phyloP scores from a whole-genome alignment of 1,140 invertebrate genomes.

The Lasaia peninsularis region DNA sequence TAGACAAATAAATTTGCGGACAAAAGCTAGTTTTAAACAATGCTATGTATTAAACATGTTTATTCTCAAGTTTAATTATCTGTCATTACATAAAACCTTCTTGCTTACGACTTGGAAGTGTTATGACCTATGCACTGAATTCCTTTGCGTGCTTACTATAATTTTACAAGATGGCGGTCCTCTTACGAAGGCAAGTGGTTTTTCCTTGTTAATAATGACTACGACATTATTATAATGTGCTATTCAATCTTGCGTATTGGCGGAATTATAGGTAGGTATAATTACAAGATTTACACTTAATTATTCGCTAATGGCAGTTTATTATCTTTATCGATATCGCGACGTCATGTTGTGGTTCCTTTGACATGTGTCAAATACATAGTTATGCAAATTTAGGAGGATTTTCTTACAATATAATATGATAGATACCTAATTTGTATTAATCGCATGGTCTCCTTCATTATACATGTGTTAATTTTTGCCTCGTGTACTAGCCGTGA shows the following conservation, averaged over 20 bases:
- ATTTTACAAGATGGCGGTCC: conserved; percentile 4
- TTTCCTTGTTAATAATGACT: conserved; percentile 6
- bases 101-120: background rate
- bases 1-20: too few species aligned
- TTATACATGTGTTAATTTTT: too few species aligned
- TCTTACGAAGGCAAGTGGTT: conserved; percentile 5
- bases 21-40: background rate
- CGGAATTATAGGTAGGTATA: background rate
- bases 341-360: too few species aligned
- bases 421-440: too few species aligned
- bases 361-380: too few species aligned
- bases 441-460: too few species aligned
- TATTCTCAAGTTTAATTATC: background rate
- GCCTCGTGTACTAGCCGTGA: too few species aligned
- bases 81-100: conserved; percentile 9
- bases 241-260: conserved; percentile 1
- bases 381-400: too few species aligned
- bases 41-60: background rate
- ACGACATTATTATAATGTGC: conserved; percentile 2
- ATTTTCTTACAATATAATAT: too few species aligned
- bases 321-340: too few species aligned
- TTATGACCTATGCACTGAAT: conserved; percentile 6
- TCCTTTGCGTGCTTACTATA: conserved; percentile 7
- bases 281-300: too few species aligned
- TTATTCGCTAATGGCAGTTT: too few species aligned